Conservation (phyloP, 2,113 vertebrate genomes). For the Dolichallabes microphthalmus region DNA sequence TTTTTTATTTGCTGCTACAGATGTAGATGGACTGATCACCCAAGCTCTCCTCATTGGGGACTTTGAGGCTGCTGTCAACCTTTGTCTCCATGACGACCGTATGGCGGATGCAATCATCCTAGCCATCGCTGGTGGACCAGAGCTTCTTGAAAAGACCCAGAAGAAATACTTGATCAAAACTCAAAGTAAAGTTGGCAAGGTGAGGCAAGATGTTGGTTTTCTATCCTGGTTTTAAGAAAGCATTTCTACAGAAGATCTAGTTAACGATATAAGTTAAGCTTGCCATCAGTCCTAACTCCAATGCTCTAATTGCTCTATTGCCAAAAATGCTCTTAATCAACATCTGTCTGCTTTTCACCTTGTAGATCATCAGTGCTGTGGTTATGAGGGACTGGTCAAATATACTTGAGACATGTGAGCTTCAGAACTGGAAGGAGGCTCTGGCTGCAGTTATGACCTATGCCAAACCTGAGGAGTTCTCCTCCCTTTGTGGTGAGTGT, state of each 20-base stretch:
- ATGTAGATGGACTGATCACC: constrained; percentile 92
- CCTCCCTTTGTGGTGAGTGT: constrained; percentile 85
- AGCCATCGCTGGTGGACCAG: constrained; percentile 88
- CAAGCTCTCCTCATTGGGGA: constrained; percentile 90
- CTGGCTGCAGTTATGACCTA: constrained; percentile 94
- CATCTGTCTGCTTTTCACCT: background rate
- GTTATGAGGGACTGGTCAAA: constrained; percentile 93
- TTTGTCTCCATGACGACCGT: constrained; percentile 91
- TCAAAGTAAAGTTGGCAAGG: constrained; percentile 91
- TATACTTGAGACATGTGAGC: constrained; percentile 87
- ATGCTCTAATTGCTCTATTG: background rate
- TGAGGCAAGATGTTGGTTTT: constrained; percentile 51
- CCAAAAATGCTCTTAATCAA: background rate
- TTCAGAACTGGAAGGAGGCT: constrained; percentile 94
- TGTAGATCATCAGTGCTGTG: constrained; percentile 91
- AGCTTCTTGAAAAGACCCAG: constrained; percentile 88
- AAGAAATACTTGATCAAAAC: constrained; percentile 88
- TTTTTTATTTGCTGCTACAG: constrained; percentile 60
- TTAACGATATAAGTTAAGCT: no score
- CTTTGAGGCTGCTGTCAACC: constrained; percentile 89
- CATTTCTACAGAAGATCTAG: background rate
- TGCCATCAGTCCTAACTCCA: no score
- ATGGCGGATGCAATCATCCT: constrained; percentile 96
- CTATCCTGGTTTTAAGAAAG: background rate
- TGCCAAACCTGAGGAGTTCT: constrained; percentile 86